Evolutionary conservation across 1,140 invertebrate genomes (phyloP), one percentile per base, ranked within the genome.

Genomic region (Platyscapa corneri): DNA sequence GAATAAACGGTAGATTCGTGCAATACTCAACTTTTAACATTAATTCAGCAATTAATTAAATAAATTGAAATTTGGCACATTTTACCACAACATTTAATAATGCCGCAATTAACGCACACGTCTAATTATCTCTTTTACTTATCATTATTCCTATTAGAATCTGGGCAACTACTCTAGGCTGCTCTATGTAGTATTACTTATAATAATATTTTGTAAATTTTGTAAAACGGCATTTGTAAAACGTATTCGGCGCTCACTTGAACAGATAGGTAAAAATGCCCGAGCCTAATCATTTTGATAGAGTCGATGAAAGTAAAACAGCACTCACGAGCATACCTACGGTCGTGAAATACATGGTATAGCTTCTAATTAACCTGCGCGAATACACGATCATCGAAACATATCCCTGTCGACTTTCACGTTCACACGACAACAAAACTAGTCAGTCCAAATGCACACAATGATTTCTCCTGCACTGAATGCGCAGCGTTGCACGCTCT

Each of bases 371-470:
- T 70, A 70, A 37, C 32, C 67, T 20, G 14, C 32, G 32, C 67
- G 32, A 70, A 46, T 30, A n/a, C 23, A 75, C 37, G 42, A 75
- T 75, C 42, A 49, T 46, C 42, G 14, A 75, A 75, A 75, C n/a
- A n/a, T 46, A n/a, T 75, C 42, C 3, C 42, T 27, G 0, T 16
- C 75, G 74, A 83, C 82, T 83, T 83, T 83, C 74, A 76, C 72
- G 74, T 76, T 60, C 74, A 14, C 42, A 46, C 39, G 74, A 78
- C 60, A 84, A 80, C 60, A 74, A 72, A 72, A 80, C 70, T n/a
- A 37, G 30, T 49, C 46, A 56, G 42, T 34, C 30, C 27, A 30
- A 53, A 12, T 0, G 42, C n/a, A 49, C 18, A 53, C 70, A 85
- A 65, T 81, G 56, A 75, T 81, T 75, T 80, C 77, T 76, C 27